Conservation (phyloP, 1,140 invertebrate genomes). For the Ooceraea biroi region DNA sequence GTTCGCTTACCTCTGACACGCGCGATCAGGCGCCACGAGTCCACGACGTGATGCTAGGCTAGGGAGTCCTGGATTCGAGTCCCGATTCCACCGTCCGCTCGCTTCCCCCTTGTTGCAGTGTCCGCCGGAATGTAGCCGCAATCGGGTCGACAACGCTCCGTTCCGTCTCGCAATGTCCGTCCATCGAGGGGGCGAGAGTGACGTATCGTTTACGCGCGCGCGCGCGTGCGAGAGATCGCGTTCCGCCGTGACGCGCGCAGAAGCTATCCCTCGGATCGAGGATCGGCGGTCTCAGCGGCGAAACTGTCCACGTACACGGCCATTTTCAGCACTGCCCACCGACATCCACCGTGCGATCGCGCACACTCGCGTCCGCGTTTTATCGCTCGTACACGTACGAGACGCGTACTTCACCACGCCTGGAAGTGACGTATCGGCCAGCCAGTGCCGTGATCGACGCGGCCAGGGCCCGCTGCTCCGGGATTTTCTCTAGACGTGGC, state of each 20-base stretch:
- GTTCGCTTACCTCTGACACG: constrained; percentile 34
- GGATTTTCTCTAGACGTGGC: neutral
- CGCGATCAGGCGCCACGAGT: neutral
- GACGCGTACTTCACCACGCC: constrained; percentile 73
- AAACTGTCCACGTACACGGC: constrained; percentile 76
- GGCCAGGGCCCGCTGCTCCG: neutral
- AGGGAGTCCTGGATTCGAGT: neutral
- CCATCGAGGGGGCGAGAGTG: neutral
- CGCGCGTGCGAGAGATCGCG: neutral
- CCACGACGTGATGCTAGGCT: neutral
- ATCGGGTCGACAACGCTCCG: constrained; percentile 3
- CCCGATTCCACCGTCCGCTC: neutral
- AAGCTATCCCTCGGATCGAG: constrained; percentile 64
- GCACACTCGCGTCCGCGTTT: constrained; percentile 64
- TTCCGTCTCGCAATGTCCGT: neutral
- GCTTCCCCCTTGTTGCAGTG: neutral
- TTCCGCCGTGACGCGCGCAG: constrained; percentile 12
- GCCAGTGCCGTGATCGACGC: constrained; percentile 49
- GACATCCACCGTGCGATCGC: constrained; percentile 52
- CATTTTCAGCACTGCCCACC: constrained; percentile 79
- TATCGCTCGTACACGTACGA: constrained; percentile 31
- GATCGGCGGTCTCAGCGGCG: constrained; percentile 67
- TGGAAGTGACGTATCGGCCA: constrained; percentile 79
- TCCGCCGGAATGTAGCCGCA: constrained; percentile 43
- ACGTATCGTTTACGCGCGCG: constrained; percentile 1